Base-by-base conservation (phyloP, 2,888 invertebrate species). In the Saturnia pavonia region DNA sequence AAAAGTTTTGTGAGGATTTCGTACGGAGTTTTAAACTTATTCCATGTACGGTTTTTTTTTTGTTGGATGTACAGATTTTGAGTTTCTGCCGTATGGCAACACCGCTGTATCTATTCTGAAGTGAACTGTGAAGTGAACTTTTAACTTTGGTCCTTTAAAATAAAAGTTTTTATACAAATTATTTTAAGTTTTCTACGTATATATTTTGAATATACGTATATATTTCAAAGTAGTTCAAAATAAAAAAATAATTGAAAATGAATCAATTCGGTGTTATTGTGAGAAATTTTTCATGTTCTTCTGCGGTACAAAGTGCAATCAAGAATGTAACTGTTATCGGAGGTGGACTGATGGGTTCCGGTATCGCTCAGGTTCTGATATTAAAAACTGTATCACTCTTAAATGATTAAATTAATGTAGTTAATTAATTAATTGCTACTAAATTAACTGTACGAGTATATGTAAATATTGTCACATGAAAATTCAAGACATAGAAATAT, bases 271-370 rank as follows among this genome's bases (percentile, higher is more conserved):
- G 85, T 57, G 83, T 87, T 67, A 76, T 91, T 63, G 83, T 87
- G n/a, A 86, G 92, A 76, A 88, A 84, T 75, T 92, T 93, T 79
- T 92, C 91, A 9, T 90, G 85, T 83, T 88, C 92, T 19, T 75
- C 87, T 2, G 81, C 87, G 34, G 75, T 82, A 68, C 82, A 86
- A 78, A 95, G 95, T 81, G 91, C 91, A n/a, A 96, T 97, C 69
- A 96, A 97, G 87, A 96, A 96, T 88, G 96, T 98, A 34, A 96
- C 97, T 2, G 95, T 98, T 68, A 96, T 98, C 78, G 98, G 98
- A n/a, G 97, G 97, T 60, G 98, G 98, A 9, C 92, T 97, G 11
- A 98, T 98, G 98, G 98, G 98, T 6, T 96, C 97, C 66, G 98
- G 98, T 69, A 98, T 98, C 79, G 97, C 98, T 67, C 98, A 98